Evolutionary conservation across 2,113 vertebrate species (phyloP), one percentile per base, ranked within the genome.

Genomic region (Passer montanus): DNA sequence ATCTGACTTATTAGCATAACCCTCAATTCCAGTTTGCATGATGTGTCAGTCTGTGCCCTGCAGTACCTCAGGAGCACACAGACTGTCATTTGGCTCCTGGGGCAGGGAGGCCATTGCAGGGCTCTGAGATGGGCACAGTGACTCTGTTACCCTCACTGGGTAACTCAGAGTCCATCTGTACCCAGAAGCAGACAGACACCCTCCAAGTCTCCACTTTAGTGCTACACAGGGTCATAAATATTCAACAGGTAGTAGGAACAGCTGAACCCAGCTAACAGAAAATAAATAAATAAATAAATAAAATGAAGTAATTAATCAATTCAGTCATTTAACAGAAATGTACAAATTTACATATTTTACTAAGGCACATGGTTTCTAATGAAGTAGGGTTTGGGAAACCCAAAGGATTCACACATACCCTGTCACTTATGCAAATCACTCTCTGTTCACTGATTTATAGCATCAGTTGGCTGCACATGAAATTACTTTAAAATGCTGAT

Each of bases 281-380:
- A 47, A 19, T 33, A 78, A 84, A 70, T 70, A 50, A 20, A 70
- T 70, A 50, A 20, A 41, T 62, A 78, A 43, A 74, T n/a, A 62
- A 84, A 92, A 88, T 60, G 10, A 93, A 58, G 22, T 44, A 79
- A 70, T 87, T 64, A 73, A 91, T 81, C 46, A 77, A 19, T 88
- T 84, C 30, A 39, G 43, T 23, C 5, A 37, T 76, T 91, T 91
- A 59, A 68, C 10, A 67, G 63, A 90, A 84, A 81, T 27, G 23
- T 35, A 35, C 23, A 62, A 33, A 76, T 90, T 83, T 86, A 53
- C 55, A 33, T 87, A 49, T 89, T 88, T 84, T 87, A 81, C 30
- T 39, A 63, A 64, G 52, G 76, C 56, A 60, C 0, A 0, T 56
- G 47, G 68, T 52, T 75, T 81, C 24, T 67, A 58, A 66, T 30